Evolutionary conservation across 2,797 vertebrate species (phyloP), one percentile per base, ranked within the genome.

Genomic region (Molossus molossus): DNA sequence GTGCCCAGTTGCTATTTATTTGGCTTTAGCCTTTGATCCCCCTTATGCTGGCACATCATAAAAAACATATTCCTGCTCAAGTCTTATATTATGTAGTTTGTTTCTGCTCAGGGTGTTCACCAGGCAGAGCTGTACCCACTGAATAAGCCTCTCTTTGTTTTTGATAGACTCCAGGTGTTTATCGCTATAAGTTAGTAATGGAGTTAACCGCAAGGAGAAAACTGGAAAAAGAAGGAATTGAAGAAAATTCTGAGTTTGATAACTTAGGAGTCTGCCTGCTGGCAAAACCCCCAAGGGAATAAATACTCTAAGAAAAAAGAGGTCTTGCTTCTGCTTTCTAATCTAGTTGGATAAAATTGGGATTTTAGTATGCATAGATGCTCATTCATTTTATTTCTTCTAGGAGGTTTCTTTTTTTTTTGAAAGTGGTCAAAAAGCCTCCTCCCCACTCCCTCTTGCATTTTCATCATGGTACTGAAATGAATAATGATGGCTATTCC

Each of bases 141-240:
- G 98, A 98, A 98, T 98, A 99, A 99, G 97, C 96, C 98, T 97
- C 90, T 98, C 98, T 99, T 99, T 99, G 98, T 99, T 98, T 99
- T 98, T 98, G 98, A 99, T 98, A 97, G 98, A 98, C 98, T 98
- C 98, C 99, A 99, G 98, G 98, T 99, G 99, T 98, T 99, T 99
- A 99, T 99, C 98, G 95, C 97, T 98, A 27, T 97, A 98, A 98
- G 97, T 98, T 98, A 98, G 98, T 98, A 98, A 98, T 98, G 97
- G 98, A 98, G 98, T 98, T 98, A 97, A 98, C 98, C 98, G 79
- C 98, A 98, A 98, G 98, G 96, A 97, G 97, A 91, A 98, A 98
- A 96, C 97, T 96, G 94, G 97, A 98, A 98, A 97, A 95, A 93
- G 97, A 98, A 95, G 90, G 97, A 98, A 98, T 97, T 97, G 96